Evolutionary conservation across 2,888 invertebrate genomes (phyloP), one percentile per base, ranked within the genome.

Genomic region (Helleia helle): DNA sequence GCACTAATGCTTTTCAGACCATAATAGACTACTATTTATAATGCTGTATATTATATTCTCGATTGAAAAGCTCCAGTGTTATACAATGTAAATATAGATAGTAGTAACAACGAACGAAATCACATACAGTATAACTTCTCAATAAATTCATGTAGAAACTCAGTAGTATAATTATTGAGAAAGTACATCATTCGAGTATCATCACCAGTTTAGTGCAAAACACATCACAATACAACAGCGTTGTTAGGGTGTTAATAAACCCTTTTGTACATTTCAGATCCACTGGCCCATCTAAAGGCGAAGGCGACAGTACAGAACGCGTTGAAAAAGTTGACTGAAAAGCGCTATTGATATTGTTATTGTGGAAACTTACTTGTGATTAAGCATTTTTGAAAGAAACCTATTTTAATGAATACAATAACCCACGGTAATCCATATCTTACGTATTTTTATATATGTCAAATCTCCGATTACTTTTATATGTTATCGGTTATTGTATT

Each of bases 281-380:
- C 84, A 68, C 67, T 83, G 67, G 75, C 81, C 51, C 83, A 83
- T 54, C 79, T 80, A 75, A 84, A 83, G 69, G 84, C 84, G 76
- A 84, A 83, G 65, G 83, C 81, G 73, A 84, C 83, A 56, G 84
- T 84, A 61, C 84, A 84, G 83, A 84, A 83, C 69, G 84, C 84
- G 64, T 79, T 84, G 69, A 71, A 71, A 79, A 84, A 79, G 67
- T 67, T 81, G 73, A 83, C 84, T 84, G 84, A 84, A 62, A 75
- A 70, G 58, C 79, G 79, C 65, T 81, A 71, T 62, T 80, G 59
- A 71, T 52, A 53, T 51, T 51, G 49, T 55, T 51, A 48, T 56
- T 48, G 47, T 54, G 58, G 57, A 62, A 45, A 44, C 40, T 43
- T 58, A 54, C 65, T 68, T 69, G 70, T 71, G 66, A 68, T 69